Evolutionary conservation across 2,888 invertebrate species (phyloP).

Genomic region (Cephus pulcher): DNA sequence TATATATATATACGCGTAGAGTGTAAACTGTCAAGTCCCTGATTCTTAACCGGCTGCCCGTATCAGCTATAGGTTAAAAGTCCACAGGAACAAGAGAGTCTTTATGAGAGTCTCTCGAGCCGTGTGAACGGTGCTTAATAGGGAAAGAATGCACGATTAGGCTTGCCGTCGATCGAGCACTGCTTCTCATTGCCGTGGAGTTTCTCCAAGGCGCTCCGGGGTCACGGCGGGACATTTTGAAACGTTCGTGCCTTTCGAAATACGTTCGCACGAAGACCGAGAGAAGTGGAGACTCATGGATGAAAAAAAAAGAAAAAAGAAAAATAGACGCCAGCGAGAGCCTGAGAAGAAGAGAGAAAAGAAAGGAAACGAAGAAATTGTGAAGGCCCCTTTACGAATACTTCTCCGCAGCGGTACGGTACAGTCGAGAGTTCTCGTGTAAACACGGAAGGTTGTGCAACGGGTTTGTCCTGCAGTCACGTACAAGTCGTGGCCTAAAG

Average conservation of each 20-base stretch:
- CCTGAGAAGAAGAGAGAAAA: neutral
- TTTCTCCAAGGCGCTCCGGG: neutral
- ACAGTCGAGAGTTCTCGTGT: neutral
- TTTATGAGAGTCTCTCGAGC: neutral
- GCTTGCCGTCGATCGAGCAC: neutral
- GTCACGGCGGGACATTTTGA: neutral
- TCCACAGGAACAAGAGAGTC: neutral
- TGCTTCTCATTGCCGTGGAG: neutral
- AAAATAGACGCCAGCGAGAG: neutral
- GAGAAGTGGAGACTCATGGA: neutral
- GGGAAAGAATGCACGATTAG: neutral
- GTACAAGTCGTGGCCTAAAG: constrained; percentile 1
- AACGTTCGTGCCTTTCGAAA: neutral
- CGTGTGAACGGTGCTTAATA: neutral
- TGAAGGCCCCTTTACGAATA: neutral
- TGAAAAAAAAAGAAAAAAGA: too few relatives aligned
- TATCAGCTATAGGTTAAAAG: neutral
- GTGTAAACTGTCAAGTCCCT: neutral
- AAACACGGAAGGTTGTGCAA: constrained; percentile 20
- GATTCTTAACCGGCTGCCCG: neutral
- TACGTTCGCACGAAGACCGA: neutral
- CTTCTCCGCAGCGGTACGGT: neutral
- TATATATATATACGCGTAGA: too few relatives aligned
- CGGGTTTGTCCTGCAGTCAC: constrained; percentile 15
- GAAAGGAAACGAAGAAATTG: neutral